Evolutionary conservation across 2,888 invertebrate species (phyloP), one percentile per base, ranked within the genome.

Genomic region (Germaria angustata): DNA sequence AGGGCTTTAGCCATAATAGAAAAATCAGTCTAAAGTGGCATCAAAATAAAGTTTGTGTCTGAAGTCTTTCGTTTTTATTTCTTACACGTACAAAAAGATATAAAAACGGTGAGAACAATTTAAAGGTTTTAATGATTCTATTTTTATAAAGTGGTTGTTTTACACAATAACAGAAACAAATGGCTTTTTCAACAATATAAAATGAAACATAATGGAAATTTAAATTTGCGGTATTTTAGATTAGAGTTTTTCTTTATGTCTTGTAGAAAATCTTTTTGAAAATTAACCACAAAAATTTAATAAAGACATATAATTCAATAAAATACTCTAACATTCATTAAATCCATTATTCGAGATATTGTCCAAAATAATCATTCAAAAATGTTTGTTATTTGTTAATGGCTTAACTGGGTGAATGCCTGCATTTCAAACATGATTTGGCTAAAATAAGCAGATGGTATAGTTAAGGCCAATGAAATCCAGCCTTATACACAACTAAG

Each of bases 51-150:
- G 41, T 72, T 66, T 73, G 24, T 59, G 51, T 66, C 65, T 72
- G 22, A 41, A 72, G 65, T 57, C 41, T 79, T 79, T 65, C 65
- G 49, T 41, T 55, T 61, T 24, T 44, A 3, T 28, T 3, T 51
- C 20, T n/a, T 22, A 24, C 17, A 28, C 24, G 22, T 32, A 68
- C 6, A 72, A 36, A 44, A 22, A 46, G 8, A 5, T 28, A 41
- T 28, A 8, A 22, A 61, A 61, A 53, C 44, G 65, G 39, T 66
- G 65, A 46, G 69, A 69, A 69, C 28, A 24, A 53, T 55, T 69
- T 69, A n/a, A 32, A n/a, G 39, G 8, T 61, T 72, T 72, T 49
- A 65, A 65, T 55, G 55, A 46, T 75, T 75, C 36, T 57, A 75
- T 75, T 65, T 55, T 57, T 75, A 36, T 46, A 44, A 53, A 53